Percentiles rank a stretch among this genome's conserved stretches.
These are phyloP conservation scores for Sebastes itinus DNA, from an alignment of 2,797 vertebrate genomes.

Conservation along the genomic window DNA sequence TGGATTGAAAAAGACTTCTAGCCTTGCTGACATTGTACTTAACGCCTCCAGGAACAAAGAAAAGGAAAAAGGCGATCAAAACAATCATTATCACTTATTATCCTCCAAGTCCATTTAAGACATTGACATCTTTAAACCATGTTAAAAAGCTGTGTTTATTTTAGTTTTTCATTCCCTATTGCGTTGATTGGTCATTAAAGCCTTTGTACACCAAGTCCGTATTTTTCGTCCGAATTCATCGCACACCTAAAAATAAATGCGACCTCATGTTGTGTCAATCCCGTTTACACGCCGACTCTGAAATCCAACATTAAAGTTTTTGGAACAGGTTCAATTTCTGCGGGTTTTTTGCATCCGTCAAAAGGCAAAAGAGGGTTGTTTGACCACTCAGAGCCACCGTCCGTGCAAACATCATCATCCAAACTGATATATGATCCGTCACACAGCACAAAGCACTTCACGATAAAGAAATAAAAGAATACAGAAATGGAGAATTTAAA, in stretches of 20 bases:
- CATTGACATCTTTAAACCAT: not conserved
- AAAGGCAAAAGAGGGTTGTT: too few species aligned
- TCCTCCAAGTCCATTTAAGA: not conserved
- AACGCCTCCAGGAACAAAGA: not conserved
- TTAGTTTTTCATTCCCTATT: not conserved
- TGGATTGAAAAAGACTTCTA: not conserved
- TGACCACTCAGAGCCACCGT: too few species aligned
- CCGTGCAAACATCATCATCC: too few species aligned
- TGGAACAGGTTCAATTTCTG: too few species aligned
- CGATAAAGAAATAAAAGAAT: not conserved
- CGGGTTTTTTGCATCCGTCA: too few species aligned
- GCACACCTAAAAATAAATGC: fast-evolving
- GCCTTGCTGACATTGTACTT: not conserved
- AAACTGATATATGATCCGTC: too few species aligned
- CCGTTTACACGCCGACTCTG: too few species aligned
- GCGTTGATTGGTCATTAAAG: not conserved
- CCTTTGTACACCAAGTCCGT: too few species aligned
- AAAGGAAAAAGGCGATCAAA: not conserved
- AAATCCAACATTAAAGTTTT: too few species aligned
- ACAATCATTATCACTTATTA: not conserved
- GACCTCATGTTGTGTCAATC: too few species aligned
- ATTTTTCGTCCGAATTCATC: too few species aligned
- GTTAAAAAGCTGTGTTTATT: not conserved
- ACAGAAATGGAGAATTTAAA: not conserved
- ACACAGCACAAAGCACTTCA: not conserved